These are phyloP conservation scores for Noctuana brunneofusca DNA, from an alignment of 2,888 invertebrate species.

Conservation along the genomic window DNA sequence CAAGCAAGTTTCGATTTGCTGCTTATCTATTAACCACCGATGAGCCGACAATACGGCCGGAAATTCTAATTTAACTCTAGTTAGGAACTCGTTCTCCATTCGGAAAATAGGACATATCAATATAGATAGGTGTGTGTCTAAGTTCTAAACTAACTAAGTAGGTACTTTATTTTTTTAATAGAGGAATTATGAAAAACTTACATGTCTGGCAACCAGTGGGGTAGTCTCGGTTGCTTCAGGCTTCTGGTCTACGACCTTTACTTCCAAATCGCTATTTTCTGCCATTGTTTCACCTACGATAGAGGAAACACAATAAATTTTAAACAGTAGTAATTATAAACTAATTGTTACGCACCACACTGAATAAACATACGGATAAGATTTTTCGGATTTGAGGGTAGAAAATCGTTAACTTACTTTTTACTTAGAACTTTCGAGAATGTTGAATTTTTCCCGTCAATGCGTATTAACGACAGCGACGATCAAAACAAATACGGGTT, in stretches of 20 bases:
- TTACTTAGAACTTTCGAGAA: too few relatives aligned
- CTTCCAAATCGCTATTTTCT: conserved; percentile 54
- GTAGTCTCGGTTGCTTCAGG: conserved; percentile 57
- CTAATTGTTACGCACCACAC: conserved; percentile 16
- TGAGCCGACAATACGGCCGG: neutral
- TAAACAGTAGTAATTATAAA: neutral
- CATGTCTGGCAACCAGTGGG: conserved; percentile 61
- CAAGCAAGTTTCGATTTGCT: neutral
- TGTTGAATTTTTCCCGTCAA: neutral
- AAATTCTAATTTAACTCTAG: neutral
- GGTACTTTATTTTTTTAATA: too few relatives aligned
- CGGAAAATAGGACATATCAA: neutral
- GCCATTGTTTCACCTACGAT: conserved; percentile 50
- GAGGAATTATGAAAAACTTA: too few relatives aligned
- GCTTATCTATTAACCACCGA: neutral
- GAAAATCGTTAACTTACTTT: neutral
- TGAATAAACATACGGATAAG: conserved; percentile 37
- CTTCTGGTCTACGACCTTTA: conserved; percentile 39
- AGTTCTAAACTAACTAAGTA: too few relatives aligned
- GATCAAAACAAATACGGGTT: neutral
- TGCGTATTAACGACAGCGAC: neutral
- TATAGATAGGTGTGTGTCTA: neutral
- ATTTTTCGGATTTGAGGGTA: conserved; percentile 4
- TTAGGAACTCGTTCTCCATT: neutral
- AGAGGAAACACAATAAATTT: neutral